phyloP scores from a whole-genome alignment of 2,888 invertebrate species.

The Clusia tigrina region DNA sequence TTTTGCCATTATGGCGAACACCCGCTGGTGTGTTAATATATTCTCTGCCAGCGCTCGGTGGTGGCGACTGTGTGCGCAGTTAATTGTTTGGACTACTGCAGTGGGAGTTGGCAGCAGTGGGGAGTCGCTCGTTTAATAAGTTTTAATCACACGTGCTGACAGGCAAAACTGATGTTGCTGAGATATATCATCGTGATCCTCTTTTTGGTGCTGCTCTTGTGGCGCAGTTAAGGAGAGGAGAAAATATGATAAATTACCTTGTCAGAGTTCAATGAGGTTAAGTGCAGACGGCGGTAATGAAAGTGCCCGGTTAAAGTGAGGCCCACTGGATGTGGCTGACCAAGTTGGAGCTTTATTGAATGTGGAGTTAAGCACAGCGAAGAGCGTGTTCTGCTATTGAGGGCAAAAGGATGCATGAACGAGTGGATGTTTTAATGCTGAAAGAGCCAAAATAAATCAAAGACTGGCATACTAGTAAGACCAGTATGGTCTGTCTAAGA shows the following conservation, averaged over 20 bases:
- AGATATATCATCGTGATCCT: background rate
- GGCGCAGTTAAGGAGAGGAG: background rate
- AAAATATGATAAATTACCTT: conserved; percentile 10
- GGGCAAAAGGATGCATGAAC: no score
- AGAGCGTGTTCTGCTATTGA: no score
- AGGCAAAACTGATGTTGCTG: conserved; percentile 33
- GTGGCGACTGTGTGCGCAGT: conserved; percentile 1
- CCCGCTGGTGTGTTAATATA: conserved; percentile 34
- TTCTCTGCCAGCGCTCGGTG: background rate
- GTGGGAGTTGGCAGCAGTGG: conserved; percentile 32
- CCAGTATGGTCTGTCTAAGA: no score
- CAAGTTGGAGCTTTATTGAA: no score
- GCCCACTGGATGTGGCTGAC: no score
- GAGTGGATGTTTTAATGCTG: no score
- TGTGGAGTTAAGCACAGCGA: no score
- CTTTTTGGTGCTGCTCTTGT: background rate
- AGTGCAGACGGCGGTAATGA: conserved; percentile 14
- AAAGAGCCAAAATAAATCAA: no score
- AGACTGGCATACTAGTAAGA: no score
- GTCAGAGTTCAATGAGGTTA: conserved; percentile 30
- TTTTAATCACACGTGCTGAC: conserved; percentile 41
- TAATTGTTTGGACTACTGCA: conserved; percentile 35
- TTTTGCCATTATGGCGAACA: conserved; percentile 36
- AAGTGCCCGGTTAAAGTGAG: no score
- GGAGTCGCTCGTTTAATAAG: conserved; percentile 38